phyloP scores from a whole-genome alignment of 1,140 invertebrate genomes.

The Heliothis subflexa region DNA sequence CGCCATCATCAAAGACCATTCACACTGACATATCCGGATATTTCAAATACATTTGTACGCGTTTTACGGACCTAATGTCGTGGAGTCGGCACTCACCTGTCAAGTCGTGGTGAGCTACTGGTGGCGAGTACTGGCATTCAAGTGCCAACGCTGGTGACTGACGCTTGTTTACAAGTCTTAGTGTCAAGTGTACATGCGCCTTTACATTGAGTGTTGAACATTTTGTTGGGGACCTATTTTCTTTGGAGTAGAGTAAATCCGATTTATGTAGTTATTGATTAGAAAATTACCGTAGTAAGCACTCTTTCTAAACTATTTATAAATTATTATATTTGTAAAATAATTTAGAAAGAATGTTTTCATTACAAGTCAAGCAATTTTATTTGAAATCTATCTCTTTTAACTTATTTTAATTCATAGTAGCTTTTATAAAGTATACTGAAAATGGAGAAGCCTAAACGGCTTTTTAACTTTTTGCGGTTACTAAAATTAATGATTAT shows the following conservation, averaged over 20 bases:
- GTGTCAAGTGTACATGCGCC: conserved; percentile 12
- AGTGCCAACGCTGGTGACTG: conserved; percentile 24
- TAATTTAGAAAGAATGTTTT: too few relatives aligned
- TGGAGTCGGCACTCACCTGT: conserved; percentile 4
- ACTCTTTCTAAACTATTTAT: too few relatives aligned
- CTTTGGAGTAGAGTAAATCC: background rate
- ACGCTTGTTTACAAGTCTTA: conserved; percentile 18
- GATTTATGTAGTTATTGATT: too few relatives aligned
- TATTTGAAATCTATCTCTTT: too few relatives aligned
- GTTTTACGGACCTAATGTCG: conserved; percentile 16
- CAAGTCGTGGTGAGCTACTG: conserved; percentile 2
- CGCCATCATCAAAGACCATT: background rate
- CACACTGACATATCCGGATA: background rate
- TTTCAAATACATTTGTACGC: conserved; percentile 8
- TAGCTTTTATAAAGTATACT: too few relatives aligned
- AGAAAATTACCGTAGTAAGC: too few relatives aligned
- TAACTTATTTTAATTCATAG: too few relatives aligned
- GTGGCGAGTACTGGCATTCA: conserved; percentile 26
- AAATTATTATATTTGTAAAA: too few relatives aligned
- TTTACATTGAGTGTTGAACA: background rate
- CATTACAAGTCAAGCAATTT: too few relatives aligned
- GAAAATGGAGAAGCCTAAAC: too few relatives aligned
- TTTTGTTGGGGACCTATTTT: background rate
- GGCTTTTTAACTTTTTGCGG: too few relatives aligned
- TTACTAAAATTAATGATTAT: too few relatives aligned